Evolutionary conservation across 2,888 invertebrate species (phyloP), one percentile per base, ranked within the genome.

Genomic region (Diploptera punctata): DNA sequence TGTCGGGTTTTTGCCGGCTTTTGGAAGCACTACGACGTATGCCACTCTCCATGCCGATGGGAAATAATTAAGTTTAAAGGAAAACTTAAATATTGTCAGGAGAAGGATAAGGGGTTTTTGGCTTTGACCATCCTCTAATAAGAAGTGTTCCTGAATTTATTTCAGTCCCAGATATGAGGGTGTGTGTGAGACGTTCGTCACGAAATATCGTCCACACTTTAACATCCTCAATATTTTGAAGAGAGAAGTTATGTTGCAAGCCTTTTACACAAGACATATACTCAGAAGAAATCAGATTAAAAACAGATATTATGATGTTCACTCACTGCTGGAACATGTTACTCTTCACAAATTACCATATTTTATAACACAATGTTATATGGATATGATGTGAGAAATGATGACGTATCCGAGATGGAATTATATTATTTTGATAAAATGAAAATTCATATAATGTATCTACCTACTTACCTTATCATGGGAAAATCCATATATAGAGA

Each of bases 101-200:
- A n/a, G n/a, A n/a, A n/a, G n/a, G n/a, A n/a, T n/a, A n/a, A n/a
- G n/a, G n/a, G n/a, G n/a, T n/a, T n/a, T n/a, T n/a, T n/a, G n/a
- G n/a, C n/a, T 65, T 65, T 65, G 38, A 43, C 21, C 38, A 21
- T 1, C 18, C 43, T 16, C 13, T 65, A 19, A 10, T 65, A 65
- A 65, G 65, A 65, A 65, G 65, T 65, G 65, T 65, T 43, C 65
- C 65, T 65, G 65, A 38, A 31, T 65, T 65, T 65, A 3, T 43
- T 65, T 18, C 43, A 43, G 43, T 65, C 65, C 65, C 9, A 16
- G 43, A 43, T 38, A 2, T 43, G 65, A 65, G 43, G 38, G 16
- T 13, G 65, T 43, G 65, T 65, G 43, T 43, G 7, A 26, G 65
- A 65, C 38, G 43, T 65, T 43, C 21, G 43, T 65, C 2, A n/a